phyloP scores from a whole-genome alignment of 2,797 vertebrate species.

The Acropternis orthonyx region DNA sequence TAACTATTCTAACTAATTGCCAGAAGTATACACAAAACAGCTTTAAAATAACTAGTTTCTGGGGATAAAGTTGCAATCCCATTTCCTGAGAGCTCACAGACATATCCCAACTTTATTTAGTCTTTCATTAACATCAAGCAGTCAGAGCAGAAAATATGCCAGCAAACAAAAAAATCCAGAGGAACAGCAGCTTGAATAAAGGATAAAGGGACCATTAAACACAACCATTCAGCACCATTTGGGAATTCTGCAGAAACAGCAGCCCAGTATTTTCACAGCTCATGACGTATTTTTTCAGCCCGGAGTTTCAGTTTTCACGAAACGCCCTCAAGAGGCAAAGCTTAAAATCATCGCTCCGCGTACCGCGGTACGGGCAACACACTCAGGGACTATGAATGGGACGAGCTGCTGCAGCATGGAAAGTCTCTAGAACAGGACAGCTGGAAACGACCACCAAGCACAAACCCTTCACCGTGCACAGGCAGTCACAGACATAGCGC shows the following conservation, averaged over 20 bases:
- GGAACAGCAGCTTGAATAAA: background rate
- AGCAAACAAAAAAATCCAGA: background rate
- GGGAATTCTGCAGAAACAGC: slow-evolving; percentile 41
- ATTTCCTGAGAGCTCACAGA: background rate
- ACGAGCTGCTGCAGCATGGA: background rate
- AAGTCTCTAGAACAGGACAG: fast-evolving
- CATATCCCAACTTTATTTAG: background rate
- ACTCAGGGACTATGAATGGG: background rate
- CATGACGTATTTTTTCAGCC: background rate
- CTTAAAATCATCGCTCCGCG: background rate
- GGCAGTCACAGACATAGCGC: fast-evolving
- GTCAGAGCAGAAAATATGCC: background rate
- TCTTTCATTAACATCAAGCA: background rate
- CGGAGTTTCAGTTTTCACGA: slow-evolving; percentile 13
- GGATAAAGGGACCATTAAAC: slow-evolving; percentile 21
- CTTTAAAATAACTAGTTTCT: background rate
- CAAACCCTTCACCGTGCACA: fast-evolving
- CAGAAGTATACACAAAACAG: background rate
- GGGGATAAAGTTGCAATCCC: background rate
- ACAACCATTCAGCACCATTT: slow-evolving; percentile 13
- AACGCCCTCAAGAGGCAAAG: slow-evolving; percentile 53
- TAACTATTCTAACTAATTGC: background rate
- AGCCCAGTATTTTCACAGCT: slow-evolving; percentile 15
- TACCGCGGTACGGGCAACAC: background rate
- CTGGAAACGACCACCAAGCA: fast-evolving